phyloP scores from a whole-genome alignment of 2,888 invertebrate species.

The Magallana nippona region DNA sequence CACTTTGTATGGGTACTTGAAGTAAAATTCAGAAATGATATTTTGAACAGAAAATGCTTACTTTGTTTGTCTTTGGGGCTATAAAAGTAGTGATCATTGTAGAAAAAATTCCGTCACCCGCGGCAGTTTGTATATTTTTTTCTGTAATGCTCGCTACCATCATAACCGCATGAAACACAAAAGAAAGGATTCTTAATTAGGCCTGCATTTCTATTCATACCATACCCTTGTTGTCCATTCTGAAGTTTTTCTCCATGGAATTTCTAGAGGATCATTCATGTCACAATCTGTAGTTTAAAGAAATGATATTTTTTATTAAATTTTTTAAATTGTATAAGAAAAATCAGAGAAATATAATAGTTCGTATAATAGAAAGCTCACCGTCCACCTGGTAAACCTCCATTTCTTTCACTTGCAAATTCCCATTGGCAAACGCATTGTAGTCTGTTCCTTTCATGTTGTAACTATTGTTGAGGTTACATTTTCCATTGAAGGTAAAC shows the following conservation, averaged over 20 bases:
- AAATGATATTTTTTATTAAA: not conserved
- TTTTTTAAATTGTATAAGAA: not conserved
- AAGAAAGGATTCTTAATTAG: no score
- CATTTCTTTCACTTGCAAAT: slow-evolving; percentile 55
- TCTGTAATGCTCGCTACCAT: no score
- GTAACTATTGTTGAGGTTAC: not conserved
- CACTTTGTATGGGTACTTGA: no score
- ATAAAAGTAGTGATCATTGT: no score
- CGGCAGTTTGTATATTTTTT: no score
- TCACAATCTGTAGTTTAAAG: slow-evolving; percentile 31
- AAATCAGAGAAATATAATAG: no score
- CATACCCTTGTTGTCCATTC: not conserved
- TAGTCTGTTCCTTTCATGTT: slow-evolving; percentile 42
- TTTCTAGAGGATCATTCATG: slow-evolving; percentile 14
- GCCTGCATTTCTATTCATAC: no score
- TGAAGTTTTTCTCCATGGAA: not conserved
- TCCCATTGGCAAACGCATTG: slow-evolving; percentile 48
- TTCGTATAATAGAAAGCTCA: slow-evolving; percentile 34
- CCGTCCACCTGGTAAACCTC: slow-evolving; percentile 59
- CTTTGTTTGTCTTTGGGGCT: no score
- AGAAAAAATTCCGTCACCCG: no score
- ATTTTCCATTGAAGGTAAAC: slow-evolving; percentile 26
- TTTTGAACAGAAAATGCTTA: no score
- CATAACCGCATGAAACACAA: no score
- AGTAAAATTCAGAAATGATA: no score